Evolutionary conservation across 2,888 invertebrate species (phyloP).

Genomic region (Unio delphinus): DNA sequence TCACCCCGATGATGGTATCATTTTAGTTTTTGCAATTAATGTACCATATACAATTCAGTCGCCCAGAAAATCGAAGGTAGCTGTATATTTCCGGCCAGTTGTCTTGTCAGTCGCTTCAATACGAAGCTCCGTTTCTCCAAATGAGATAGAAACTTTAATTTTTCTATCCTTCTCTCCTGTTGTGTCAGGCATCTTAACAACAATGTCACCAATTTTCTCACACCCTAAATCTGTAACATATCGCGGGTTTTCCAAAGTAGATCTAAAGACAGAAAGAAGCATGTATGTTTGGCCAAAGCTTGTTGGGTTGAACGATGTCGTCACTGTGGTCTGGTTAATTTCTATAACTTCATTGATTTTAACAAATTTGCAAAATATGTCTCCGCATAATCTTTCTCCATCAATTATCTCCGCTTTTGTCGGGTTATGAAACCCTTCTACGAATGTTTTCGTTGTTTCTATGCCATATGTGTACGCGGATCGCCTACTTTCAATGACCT

Average conservation of each 20-base stretch:
- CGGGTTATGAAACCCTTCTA: background rate
- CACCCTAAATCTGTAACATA: conserved; percentile 10
- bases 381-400: background rate
- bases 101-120: conserved; percentile 1
- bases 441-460: background rate
- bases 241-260: conserved; percentile 1
- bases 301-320: background rate
- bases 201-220: conserved; percentile 1
- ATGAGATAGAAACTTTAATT: conserved; percentile 2
- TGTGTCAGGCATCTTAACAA: conserved; percentile 7
- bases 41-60: no score
- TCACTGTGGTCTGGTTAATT: conserved; percentile 2
- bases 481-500: background rate
- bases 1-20: no score
- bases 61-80: conserved; percentile 1
- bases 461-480: conserved; percentile 10
- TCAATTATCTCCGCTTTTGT: background rate
- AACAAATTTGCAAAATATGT: conserved; percentile 4
- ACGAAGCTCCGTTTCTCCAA: conserved; percentile 7
- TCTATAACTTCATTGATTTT: conserved; percentile 1
- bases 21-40: no score
- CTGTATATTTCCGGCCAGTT: conserved; percentile 1
- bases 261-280: background rate
- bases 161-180: background rate
- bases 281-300: background rate